These are phyloP conservation scores for Atta texana DNA, from an alignment of 1,140 invertebrate species.

Conservation along the genomic window DNA sequence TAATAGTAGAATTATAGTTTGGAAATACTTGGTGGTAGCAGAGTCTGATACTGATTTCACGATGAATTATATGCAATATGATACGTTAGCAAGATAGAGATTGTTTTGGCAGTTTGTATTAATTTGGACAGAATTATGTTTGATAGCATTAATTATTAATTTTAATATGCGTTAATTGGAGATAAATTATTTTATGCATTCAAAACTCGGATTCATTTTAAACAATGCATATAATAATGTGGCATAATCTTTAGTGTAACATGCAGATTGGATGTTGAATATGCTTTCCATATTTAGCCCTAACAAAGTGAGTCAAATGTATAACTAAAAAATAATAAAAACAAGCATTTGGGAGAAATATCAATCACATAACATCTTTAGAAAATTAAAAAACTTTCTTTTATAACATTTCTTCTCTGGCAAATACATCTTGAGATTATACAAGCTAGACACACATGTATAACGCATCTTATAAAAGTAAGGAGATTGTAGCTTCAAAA, in stretches of 20 bases:
- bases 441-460: not conserved
- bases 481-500: slow-evolving; percentile 1
- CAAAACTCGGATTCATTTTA: not conserved
- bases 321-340: slow-evolving; percentile 1
- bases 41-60: slow-evolving; percentile 45
- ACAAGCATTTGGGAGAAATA: not conserved
- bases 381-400: slow-evolving; percentile 51
- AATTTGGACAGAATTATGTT: slow-evolving; percentile 24
- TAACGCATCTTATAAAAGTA: not conserved
- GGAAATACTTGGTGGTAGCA: slow-evolving; percentile 20
- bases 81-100: slow-evolving; percentile 13
- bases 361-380: not conserved
- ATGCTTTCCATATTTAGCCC: not conserved
- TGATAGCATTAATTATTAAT: slow-evolving; percentile 28
- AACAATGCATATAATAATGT: not conserved
- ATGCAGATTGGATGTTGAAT: not conserved
- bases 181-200: not conserved
- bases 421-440: not conserved
- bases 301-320: not conserved
- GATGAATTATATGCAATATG: slow-evolving; percentile 30
- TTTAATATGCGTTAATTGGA: not conserved
- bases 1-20: slow-evolving; percentile 52
- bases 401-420: not conserved
- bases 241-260: not conserved
- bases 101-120: slow-evolving; percentile 44